Percentiles rank a stretch among this genome's conserved stretches.
Evolutionary conservation across 2,888 invertebrate genomes (phyloP).

Genomic region (Xylophagus ater): DNA sequence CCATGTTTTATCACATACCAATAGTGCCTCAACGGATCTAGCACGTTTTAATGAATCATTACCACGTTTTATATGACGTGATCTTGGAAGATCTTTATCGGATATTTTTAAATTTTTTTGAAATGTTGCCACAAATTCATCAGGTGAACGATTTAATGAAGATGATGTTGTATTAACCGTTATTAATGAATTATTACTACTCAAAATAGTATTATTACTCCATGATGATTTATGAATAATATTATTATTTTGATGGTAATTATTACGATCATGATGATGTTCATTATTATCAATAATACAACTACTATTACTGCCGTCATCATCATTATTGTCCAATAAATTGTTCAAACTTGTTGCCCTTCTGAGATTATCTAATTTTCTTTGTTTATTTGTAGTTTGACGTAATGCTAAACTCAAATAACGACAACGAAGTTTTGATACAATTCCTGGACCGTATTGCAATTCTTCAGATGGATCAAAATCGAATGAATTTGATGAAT

Average conservation of each 20-base stretch:
- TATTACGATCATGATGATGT: slow-evolving; percentile 3
- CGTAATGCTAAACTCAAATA: slow-evolving; percentile 75
- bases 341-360: slow-evolving; percentile 79
- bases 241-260: neutral
- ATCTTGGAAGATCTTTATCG: slow-evolving; percentile 13
- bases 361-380: slow-evolving; percentile 56
- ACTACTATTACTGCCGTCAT: slow-evolving; percentile 30
- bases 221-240: slow-evolving; percentile 6
- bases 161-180: neutral
- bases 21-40: slow-evolving; percentile 73
- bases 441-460: slow-evolving; percentile 85
- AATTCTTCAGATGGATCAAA: slow-evolving; percentile 62
- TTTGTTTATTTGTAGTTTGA: slow-evolving; percentile 52
- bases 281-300: slow-evolving; percentile 22
- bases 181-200: neutral
- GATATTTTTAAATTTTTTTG: slow-evolving; percentile 14
- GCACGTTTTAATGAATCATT: slow-evolving; percentile 67
- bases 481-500: slow-evolving; percentile 26
- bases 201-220: neutral
- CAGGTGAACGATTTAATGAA: slow-evolving; percentile 4
- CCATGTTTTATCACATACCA: slow-evolving; percentile 49
- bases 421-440: slow-evolving; percentile 74
- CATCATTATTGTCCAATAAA: slow-evolving; percentile 61
- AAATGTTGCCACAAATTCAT: slow-evolving; percentile 16
- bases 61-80: slow-evolving; percentile 44